Evolutionary conservation across 2,888 invertebrate species (phyloP).

Genomic region (Tipula unca): DNA sequence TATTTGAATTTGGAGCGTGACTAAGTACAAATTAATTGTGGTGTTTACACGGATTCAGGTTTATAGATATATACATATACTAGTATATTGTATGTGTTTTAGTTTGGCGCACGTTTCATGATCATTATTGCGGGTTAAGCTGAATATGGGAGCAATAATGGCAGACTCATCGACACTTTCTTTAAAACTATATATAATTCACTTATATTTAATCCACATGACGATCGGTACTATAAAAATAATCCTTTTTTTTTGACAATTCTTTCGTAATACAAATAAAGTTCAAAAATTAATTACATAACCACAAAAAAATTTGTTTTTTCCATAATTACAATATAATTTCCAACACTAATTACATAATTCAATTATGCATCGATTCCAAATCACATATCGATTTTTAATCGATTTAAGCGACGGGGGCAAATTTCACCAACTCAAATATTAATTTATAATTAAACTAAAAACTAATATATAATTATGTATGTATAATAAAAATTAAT

Average conservation of each 20-base stretch:
- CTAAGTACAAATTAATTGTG: not conserved
- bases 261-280: not conserved
- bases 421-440: not conserved
- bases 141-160: not conserved
- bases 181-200: not conserved
- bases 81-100: not conserved
- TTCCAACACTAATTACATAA: not conserved
- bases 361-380: not conserved
- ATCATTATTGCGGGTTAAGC: too few relatives aligned
- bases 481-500: not conserved
- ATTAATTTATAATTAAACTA: not conserved
- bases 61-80: too few relatives aligned
- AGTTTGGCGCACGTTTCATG: not conserved
- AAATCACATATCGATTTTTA: constrained; percentile 1
- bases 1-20: constrained; percentile 8
- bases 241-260: not conserved
- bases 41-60: not conserved
- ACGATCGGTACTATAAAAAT: not conserved
- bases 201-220: not conserved
- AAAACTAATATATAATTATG: not conserved
- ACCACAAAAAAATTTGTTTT: not conserved
- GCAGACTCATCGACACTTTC: not conserved
- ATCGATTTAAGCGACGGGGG: not conserved
- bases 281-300: not conserved
- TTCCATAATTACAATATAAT: not conserved